Base-by-base conservation (phyloP, 2,797 vertebrate species). In the Hemibagrus guttatus region DNA sequence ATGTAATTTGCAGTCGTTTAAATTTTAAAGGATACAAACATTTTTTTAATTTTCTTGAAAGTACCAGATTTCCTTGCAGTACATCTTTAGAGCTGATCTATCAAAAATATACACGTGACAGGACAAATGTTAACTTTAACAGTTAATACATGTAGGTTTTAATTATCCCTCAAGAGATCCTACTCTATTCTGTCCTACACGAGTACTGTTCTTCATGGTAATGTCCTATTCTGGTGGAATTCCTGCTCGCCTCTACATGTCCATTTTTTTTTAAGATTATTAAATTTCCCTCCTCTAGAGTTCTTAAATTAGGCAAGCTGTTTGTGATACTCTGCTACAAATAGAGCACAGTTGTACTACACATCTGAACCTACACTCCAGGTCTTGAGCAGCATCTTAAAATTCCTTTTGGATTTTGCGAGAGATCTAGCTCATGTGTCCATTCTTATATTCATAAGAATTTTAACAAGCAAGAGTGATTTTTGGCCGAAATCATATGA, bases 301-400 rank as follows among this genome's bases (percentile, higher is more conserved):
- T 83, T 46, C 81, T 87, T 35, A 12, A 71, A 80, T 46, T 87
- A 75, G 76, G 39, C n/a, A 63, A 28, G 14, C 59, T 42, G 56
- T 74, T 74, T 74, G 14, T 39, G 42, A 42, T 49, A 49, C 46
- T 76, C 49, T 16, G n/a, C 49, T 76, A 28, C 49, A 58, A 23
- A 4, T 35, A 79, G 54, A 79, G 28, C 17, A 56, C 8, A 31
- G 16, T 11, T 19, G 16, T 14, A 9, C 16, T 21, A 5, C 9
- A 79, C 2, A 59, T 42, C 56, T 59, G 21, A 42, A 58, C 1
- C 72, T 52, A 26, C 72, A 52, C 5, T 21, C 75, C 56, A 26
- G 54, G 26, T 61, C 58, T 80, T 39, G 12, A 52, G 4, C 7
- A 6, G 11, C 31, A 35, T 80, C n/a, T 59, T n/a, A 21, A n/a